Percentiles rank a stretch among this genome's conserved stretches.
These are phyloP conservation scores for Murina feae DNA, from an alignment of 2,113 vertebrate genomes.

Conservation along the genomic window DNA sequence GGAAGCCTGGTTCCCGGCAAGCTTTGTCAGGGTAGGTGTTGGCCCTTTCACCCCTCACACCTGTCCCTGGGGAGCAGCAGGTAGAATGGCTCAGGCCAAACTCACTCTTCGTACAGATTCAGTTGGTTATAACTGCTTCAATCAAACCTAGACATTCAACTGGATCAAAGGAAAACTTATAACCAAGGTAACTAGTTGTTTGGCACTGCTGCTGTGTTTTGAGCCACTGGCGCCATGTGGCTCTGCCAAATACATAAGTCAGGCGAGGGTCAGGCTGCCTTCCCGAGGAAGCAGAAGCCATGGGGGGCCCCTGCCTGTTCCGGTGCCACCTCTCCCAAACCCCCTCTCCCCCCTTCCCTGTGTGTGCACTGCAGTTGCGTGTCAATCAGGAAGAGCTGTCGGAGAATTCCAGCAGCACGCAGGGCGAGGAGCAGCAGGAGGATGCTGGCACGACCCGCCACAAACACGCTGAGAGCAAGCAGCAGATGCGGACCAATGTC, in stretches of 20 bases:
- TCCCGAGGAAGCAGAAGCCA: not conserved
- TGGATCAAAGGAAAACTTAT: not conserved
- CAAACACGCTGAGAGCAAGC: conserved; percentile 88
- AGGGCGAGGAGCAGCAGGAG: conserved; percentile 82
- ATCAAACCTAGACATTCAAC: not conserved
- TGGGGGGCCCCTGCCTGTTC: not conserved
- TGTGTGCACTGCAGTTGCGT: conserved; percentile 85
- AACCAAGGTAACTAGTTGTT: accelerated
- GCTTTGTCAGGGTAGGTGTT: conserved; percentile 92
- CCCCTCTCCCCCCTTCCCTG: conserved; percentile 11
- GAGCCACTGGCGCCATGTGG: accelerated
- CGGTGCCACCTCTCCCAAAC: not conserved
- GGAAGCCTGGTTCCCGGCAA: conserved; percentile 97
- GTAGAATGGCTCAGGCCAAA: accelerated
- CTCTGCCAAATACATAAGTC: not conserved
- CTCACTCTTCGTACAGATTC: not conserved
- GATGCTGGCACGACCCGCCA: conserved; percentile 78
- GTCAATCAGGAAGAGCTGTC: conserved; percentile 94
- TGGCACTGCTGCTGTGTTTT: not conserved
- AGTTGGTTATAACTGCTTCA: not conserved
- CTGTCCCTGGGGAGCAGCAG: accelerated
- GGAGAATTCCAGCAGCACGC: conserved; percentile 80
- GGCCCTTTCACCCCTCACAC: not conserved
- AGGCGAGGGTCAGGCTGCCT: no score
- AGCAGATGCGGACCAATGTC: conserved; percentile 98